A percentile compares a stretch with the other conserved stretches of the same genome.
phyloP scores from a whole-genome alignment of 2,797 vertebrate genomes.

The Danio jaintianensis region DNA sequence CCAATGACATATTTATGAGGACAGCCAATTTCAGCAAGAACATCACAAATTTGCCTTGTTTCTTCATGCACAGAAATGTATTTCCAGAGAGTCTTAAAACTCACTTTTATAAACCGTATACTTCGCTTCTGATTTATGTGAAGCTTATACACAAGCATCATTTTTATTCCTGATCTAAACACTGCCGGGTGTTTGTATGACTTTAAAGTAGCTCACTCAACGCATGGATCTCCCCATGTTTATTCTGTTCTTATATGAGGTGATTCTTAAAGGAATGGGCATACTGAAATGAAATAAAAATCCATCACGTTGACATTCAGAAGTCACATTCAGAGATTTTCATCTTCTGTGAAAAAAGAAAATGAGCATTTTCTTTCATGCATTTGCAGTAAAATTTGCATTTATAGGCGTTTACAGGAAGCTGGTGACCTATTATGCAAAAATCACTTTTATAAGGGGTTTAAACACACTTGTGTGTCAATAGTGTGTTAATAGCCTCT shows the following conservation, averaged over 20 bases:
- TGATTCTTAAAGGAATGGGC: neutral
- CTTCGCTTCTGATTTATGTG: slow-evolving; percentile 24
- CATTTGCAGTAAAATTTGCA: neutral
- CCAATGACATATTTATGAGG: slow-evolving; percentile 53
- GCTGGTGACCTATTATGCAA: too few relatives aligned
- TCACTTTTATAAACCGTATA: slow-evolving; percentile 6
- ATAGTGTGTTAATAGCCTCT: too few relatives aligned
- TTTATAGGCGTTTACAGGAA: too few relatives aligned
- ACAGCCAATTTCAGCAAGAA: slow-evolving; percentile 42
- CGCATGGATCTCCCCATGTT: neutral
- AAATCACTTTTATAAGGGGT: too few relatives aligned
- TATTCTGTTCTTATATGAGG: neutral
- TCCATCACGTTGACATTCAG: neutral
- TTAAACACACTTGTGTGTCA: too few relatives aligned
- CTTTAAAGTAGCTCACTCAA: neutral
- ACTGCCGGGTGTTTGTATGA: neutral
- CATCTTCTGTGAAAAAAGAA: neutral
- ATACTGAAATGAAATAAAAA: neutral
- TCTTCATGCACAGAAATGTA: neutral
- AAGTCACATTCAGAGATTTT: neutral
- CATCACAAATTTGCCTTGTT: slow-evolving; percentile 16
- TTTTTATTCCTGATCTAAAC: slow-evolving; percentile 26
- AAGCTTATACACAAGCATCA: slow-evolving; percentile 19
- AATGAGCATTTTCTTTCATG: neutral
- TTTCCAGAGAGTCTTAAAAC: slow-evolving; percentile 26